Base-by-base conservation (phyloP, 2,113 vertebrate genomes). In the Panthera tigris region DNA sequence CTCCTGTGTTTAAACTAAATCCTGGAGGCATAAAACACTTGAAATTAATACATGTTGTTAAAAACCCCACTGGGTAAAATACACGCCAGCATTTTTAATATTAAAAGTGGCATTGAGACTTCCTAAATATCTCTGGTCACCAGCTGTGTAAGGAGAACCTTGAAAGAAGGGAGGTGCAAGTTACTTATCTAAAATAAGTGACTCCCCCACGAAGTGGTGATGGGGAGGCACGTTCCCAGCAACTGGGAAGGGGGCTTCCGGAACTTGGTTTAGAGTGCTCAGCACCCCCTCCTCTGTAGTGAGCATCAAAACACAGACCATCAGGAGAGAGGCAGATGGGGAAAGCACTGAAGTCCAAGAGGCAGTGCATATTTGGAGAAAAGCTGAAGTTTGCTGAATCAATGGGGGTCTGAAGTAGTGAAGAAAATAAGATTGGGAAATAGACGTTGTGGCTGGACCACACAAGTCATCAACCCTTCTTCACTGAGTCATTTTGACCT, bases 111-210 rank as follows among this genome's bases (percentile, higher is more conserved):
- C 33, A 21, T 61, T 83, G 57, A 50, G 68, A 41, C 39, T 68
- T 57, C 36, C 65, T 84, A 5, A 85, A 33, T 81, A 5, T 88
- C n/a, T 85, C 79, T 89, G 87, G 61, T 27, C 68, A 79, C 23
- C 81, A 78, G n/a, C 11, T 68, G 18, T 83, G 4, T 89, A 87
- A 74, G 41, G 76, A 73, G 68, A 71, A 50, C n/a, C 57, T 76
- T 93, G 78, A 73, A 81, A 76, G 93, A 94, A 96, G 94, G 63
- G 74, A 52, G 7, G n/a, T 95, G 25, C 27, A 45, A 80, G 71
- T 84, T 81, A 61, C n/a, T 92, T n/a, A 31, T 63, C 88, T 52
- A 41, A 66, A 71, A 16, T 23, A 13, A 5, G 14, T 39, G 57
- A 23, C 18, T 29, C 13, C 12, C 25, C 27, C 48, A 36, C 78